Evolutionary conservation across 1,140 invertebrate species (phyloP).

Genomic region (Eubasilissa regina): DNA sequence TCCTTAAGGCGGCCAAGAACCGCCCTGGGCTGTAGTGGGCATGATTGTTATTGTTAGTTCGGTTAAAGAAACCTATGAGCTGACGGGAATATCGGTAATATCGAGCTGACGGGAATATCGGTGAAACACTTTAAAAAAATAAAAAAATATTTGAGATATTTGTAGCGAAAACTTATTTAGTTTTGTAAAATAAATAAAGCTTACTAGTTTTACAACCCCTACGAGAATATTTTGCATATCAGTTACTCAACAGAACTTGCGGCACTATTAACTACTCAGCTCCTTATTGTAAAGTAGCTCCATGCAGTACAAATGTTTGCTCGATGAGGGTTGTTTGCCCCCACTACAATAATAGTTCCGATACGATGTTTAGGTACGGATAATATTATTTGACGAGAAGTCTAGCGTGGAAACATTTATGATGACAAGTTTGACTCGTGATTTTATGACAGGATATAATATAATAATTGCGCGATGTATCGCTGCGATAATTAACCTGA

Average conservation of each 20-base stretch:
- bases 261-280: constrained; percentile 4
- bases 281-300: constrained; percentile 38
- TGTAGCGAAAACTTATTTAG: no score
- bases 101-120: no score
- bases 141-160: no score
- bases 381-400: constrained; percentile 23
- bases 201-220: constrained; percentile 8
- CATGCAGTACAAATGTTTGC: constrained; percentile 26
- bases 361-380: constrained; percentile 11
- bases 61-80: no score
- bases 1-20: no score
- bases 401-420: constrained; percentile 19
- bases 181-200: background rate
- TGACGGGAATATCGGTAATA: no score
- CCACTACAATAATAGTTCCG: constrained; percentile 28
- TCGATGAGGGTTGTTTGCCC: constrained; percentile 31
- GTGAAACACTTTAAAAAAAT: no score
- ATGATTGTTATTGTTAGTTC: no score
- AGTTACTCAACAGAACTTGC: constrained; percentile 16
- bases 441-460: constrained; percentile 10
- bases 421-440: constrained; percentile 11
- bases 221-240: constrained; percentile 13
- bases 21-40: no score
- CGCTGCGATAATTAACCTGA: constrained; percentile 26
- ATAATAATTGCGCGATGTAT: constrained; percentile 14